A percentile compares a stretch with the other conserved stretches of the same genome.
Evolutionary conservation across 1,140 invertebrate species (phyloP).

Genomic region (Aporrectodea caliginosa): DNA sequence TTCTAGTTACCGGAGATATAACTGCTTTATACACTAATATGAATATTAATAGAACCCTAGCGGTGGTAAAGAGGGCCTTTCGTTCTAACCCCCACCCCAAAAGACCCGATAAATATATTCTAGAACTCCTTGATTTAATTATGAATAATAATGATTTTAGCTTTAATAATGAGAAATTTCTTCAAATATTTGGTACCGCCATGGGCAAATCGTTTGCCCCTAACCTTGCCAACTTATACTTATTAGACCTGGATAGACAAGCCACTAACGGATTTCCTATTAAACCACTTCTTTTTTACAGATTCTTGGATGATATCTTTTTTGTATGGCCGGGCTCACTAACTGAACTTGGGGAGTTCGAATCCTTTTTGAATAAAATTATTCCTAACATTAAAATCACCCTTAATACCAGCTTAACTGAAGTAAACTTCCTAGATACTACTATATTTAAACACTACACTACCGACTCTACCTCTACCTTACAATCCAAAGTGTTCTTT

Average conservation of each 20-base stretch:
- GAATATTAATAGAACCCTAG: not conserved
- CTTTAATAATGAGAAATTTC: not conserved
- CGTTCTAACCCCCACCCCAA: not conserved
- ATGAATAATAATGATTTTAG: conserved; percentile 7
- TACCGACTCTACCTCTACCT: not conserved
- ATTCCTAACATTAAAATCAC: not conserved
- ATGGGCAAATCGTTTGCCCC: conserved; percentile 10
- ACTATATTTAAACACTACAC: not conserved
- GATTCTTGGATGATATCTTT: conserved; percentile 16
- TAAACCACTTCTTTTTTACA: not conserved
- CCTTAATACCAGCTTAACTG: not conserved
- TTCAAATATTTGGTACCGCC: not conserved
- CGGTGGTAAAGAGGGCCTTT: not conserved
- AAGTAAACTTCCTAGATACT: not conserved
- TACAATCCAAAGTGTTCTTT: not conserved
- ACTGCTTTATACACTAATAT: conserved; percentile 17
- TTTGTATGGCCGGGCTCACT: not conserved
- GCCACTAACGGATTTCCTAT: not conserved
- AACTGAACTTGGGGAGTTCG: not conserved
- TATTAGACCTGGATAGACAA: not conserved
- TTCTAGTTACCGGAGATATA: conserved; percentile 9
- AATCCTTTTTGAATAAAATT: not conserved
- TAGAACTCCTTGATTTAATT: not conserved
- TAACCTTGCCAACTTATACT: not conserved
- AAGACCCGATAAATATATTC: not conserved